Percentiles rank a stretch among this genome's conserved stretches.
Conservation (phyloP, 2,113 vertebrate genomes). For the Zeus faber region DNA sequence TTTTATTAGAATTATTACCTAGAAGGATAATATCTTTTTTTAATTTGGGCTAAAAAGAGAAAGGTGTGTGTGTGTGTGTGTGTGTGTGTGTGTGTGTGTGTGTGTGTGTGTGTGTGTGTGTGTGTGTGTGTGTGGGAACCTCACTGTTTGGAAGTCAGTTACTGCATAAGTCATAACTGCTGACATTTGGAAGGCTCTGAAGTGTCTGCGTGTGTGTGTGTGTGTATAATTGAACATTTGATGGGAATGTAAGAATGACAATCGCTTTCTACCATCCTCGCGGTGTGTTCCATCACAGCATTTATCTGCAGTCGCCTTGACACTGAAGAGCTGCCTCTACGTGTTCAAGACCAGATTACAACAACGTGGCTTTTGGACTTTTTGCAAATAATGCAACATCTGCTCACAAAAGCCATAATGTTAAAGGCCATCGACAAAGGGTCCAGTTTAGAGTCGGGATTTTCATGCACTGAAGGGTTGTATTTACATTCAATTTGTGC, state of each 20-base stretch:
- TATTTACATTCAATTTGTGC: conserved; percentile 58
- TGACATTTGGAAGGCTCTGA: too few species aligned
- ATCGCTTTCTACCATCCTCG: conserved; percentile 27
- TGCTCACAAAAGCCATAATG: conserved; percentile 63
- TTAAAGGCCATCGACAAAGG: conserved; percentile 34
- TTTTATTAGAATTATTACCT: conserved; percentile 32
- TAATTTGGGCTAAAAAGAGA: conserved; percentile 32
- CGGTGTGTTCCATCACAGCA: conserved; percentile 37
- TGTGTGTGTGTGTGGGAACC: too few species aligned
- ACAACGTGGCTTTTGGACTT: conserved; percentile 46
- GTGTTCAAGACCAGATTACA: conserved; percentile 30
- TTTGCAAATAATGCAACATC: conserved; percentile 47
- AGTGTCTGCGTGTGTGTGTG: too few species aligned
- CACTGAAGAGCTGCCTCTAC: conserved; percentile 41
- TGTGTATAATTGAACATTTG: too few species aligned
- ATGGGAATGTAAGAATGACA: conserved; percentile 30
- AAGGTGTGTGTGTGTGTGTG: too few species aligned
- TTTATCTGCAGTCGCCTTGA: conserved; percentile 35
- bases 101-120: too few species aligned
- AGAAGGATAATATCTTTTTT: conserved; percentile 29
- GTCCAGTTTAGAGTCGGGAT: conserved; percentile 39
- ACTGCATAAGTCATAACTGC: too few species aligned
- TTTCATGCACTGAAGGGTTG: conserved; percentile 48
- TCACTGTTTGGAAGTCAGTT: too few species aligned
- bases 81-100: too few species aligned